phyloP scores from a whole-genome alignment of 2,113 vertebrate genomes.

The Pongo pygmaeus region DNA sequence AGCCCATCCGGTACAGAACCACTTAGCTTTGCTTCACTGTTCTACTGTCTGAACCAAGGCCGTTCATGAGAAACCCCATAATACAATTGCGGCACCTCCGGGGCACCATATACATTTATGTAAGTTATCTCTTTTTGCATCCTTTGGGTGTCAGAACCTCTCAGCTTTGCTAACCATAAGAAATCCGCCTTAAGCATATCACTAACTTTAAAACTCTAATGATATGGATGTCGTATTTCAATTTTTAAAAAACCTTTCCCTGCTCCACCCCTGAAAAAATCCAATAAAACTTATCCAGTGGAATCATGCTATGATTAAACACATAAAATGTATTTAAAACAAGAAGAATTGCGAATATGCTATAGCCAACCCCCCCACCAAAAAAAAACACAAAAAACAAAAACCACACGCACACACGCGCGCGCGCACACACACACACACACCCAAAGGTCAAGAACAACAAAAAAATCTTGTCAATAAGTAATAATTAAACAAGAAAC shows the following conservation, averaged over 20 bases:
- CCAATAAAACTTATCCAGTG: slow-evolving; percentile 49
- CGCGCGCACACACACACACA: no score
- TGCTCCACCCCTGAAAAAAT: slow-evolving; percentile 45
- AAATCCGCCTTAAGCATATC: slow-evolving; percentile 76
- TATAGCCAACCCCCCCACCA: neutral
- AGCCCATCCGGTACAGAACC: slow-evolving; percentile 66
- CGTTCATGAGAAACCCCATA: slow-evolving; percentile 73
- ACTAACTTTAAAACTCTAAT: slow-evolving; percentile 73
- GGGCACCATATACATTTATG: slow-evolving; percentile 83
- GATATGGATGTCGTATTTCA: slow-evolving; percentile 76
- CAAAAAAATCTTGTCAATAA: neutral
- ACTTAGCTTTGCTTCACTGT: slow-evolving; percentile 74
- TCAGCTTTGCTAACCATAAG: slow-evolving; percentile 80
- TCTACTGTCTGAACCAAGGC: slow-evolving; percentile 72
- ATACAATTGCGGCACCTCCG: slow-evolving; percentile 77
- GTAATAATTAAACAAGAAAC: slow-evolving; percentile 1
- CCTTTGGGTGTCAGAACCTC: slow-evolving; percentile 83
- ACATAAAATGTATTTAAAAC: slow-evolving; percentile 41
- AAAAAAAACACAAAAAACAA: neutral
- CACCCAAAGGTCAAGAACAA: neutral
- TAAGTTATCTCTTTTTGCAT: slow-evolving; percentile 80
- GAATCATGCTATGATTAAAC: slow-evolving; percentile 44
- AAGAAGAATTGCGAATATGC: neutral
- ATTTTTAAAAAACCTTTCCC: slow-evolving; percentile 67
- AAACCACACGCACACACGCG: neutral